Evolutionary conservation across 2,888 invertebrate genomes (phyloP).

Genomic region (Metopia argyrocephala): DNA sequence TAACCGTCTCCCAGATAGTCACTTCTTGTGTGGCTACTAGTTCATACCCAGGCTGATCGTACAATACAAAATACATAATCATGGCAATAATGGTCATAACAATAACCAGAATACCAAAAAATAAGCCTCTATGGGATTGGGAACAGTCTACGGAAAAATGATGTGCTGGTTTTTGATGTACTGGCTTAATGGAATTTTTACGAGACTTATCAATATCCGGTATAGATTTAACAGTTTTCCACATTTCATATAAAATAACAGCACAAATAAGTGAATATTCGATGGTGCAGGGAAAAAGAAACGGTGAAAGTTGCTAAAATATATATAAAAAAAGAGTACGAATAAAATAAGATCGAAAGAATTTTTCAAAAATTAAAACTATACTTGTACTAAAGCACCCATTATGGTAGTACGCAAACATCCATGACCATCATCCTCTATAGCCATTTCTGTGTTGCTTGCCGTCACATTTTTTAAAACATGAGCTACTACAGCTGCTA

Average conservation of each 20-base stretch:
- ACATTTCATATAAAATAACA: slow-evolving; percentile 93
- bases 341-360: neutral
- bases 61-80: slow-evolving; percentile 93
- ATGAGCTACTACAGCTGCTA: slow-evolving; percentile 49
- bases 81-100: slow-evolving; percentile 91
- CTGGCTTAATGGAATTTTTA: slow-evolving; percentile 75
- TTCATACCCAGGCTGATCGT: slow-evolving; percentile 82
- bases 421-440: slow-evolving; percentile 66
- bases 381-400: slow-evolving; percentile 83
- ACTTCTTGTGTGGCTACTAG: slow-evolving; percentile 86
- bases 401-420: slow-evolving; percentile 84
- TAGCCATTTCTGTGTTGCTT: slow-evolving; percentile 20
- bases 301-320: slow-evolving; percentile 82
- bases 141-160: slow-evolving; percentile 91
- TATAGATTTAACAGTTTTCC: slow-evolving; percentile 88
- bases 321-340: neutral
- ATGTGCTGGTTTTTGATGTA: slow-evolving; percentile 79
- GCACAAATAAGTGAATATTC: slow-evolving; percentile 95
- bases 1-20: slow-evolving; percentile 86
- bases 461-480: slow-evolving; percentile 64
- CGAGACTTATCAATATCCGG: slow-evolving; percentile 79
- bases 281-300: slow-evolving; percentile 92
- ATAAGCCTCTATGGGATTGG: slow-evolving; percentile 89
- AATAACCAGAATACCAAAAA: slow-evolving; percentile 86
- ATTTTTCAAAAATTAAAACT: neutral